Evolutionary conservation across 2,888 invertebrate species (phyloP).

Genomic region (Desoria tigrina): DNA sequence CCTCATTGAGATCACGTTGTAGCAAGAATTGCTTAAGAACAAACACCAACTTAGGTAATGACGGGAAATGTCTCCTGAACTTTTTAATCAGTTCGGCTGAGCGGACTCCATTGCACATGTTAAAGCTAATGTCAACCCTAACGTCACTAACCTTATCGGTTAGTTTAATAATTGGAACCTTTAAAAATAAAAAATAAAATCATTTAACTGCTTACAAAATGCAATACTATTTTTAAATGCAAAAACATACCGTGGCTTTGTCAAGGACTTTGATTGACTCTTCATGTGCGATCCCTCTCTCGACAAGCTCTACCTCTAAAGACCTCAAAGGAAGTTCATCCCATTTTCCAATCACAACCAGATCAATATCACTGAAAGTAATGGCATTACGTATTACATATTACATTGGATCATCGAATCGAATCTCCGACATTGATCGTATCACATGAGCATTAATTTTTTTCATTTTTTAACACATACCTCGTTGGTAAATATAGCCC

Average conservation of each 20-base stretch:
- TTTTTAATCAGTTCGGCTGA: conserved; percentile 94
- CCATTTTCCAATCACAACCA: conserved; percentile 79
- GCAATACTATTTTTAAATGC: conserved; percentile 20
- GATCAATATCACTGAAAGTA: conserved; percentile 72
- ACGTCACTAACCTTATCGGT: conserved; percentile 84
- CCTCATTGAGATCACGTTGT: conserved; percentile 97
- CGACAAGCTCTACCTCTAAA: conserved; percentile 84
- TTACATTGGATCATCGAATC: conserved; percentile 7
- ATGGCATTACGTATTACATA: too few species aligned
- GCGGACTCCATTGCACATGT: conserved; percentile 96
- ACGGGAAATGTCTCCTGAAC: conserved; percentile 84
- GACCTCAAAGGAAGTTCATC: conserved; percentile 85
- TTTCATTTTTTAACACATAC: too few species aligned
- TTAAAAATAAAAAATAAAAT: conserved; percentile 20
- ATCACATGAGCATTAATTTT: background rate
- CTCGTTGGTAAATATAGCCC: conserved; percentile 97
- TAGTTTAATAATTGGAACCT: conserved; percentile 95
- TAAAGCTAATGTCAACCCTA: conserved; percentile 98
- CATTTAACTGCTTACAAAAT: conserved; percentile 11
- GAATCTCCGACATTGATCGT: background rate
- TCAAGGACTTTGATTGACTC: conserved; percentile 92
- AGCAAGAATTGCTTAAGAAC: conserved; percentile 97
- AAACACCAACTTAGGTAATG: conserved; percentile 89
- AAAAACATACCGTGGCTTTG: conserved; percentile 78
- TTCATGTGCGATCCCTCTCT: conserved; percentile 84